Percentiles rank a stretch among this genome's conserved stretches.
Conservation (phyloP, 1,140 invertebrate species). For the Drosophila kanapiae region DNA sequence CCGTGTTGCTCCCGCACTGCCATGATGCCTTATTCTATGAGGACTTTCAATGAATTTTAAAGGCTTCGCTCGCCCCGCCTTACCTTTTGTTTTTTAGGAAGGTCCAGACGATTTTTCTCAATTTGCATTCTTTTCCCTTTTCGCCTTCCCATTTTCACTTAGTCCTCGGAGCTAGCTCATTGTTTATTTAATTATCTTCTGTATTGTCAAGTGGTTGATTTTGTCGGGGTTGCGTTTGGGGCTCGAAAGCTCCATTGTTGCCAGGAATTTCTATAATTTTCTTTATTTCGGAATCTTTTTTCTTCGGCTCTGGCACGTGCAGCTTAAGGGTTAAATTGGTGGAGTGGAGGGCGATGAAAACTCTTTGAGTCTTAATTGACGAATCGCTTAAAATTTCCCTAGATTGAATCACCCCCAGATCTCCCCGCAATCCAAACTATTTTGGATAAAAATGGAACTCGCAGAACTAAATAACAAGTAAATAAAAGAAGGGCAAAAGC, state of each 20-base stretch:
- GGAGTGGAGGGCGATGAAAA: constrained; percentile 7
- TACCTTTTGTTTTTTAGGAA: constrained; percentile 21
- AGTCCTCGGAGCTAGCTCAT: constrained; percentile 68
- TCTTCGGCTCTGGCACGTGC: constrained; percentile 54
- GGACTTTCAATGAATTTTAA: constrained; percentile 73
- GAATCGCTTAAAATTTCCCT: constrained; percentile 54
- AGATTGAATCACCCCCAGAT: constrained; percentile 15
- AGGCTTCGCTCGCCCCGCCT: constrained; percentile 64
- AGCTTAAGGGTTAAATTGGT: constrained; percentile 50
- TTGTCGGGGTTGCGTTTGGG: constrained; percentile 43
- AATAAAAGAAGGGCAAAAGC: constrained; percentile 56
- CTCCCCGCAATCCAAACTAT: constrained; percentile 53
- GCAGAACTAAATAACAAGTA: constrained; percentile 41
- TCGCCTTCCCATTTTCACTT: constrained; percentile 58
- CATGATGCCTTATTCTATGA: constrained; percentile 65
- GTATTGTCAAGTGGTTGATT: constrained; percentile 80
- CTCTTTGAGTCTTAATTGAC: constrained; percentile 75
- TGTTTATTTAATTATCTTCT: constrained; percentile 82
- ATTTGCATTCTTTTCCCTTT: constrained; percentile 67
- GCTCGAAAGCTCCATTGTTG: constrained; percentile 42
- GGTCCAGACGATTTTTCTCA: constrained; percentile 56
- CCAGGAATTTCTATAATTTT: constrained; percentile 40
- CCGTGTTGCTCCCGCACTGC: constrained; percentile 8
- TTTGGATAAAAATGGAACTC: constrained; percentile 33
- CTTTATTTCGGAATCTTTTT: constrained; percentile 32